Conservation (phyloP, 2,797 vertebrate species). For the Morelia viridis region DNA sequence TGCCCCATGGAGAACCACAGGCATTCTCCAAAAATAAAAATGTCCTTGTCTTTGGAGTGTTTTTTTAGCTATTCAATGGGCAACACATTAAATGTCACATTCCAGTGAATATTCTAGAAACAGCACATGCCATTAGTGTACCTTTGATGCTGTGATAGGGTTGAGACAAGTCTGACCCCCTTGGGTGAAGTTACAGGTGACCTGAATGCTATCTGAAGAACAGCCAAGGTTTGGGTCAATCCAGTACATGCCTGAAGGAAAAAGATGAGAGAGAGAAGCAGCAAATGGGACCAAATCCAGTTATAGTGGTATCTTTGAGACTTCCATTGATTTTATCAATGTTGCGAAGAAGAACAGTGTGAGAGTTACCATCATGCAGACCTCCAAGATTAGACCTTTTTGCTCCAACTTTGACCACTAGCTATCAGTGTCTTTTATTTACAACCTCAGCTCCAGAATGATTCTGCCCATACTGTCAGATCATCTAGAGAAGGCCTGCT, state of each 20-base stretch:
- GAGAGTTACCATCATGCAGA: background rate
- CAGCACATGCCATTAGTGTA: conserved; percentile 55
- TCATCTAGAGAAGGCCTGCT: background rate
- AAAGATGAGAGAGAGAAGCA: background rate
- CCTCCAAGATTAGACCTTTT: background rate
- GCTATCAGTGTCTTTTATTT: background rate
- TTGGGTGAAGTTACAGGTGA: conserved; percentile 89
- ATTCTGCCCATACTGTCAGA: background rate
- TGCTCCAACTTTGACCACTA: background rate
- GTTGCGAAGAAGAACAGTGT: background rate
- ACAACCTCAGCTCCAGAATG: background rate
- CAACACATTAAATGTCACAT: background rate
- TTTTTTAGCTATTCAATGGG: background rate
- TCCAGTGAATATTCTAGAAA: background rate
- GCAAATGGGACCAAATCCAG: too few species aligned
- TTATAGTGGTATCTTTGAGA: background rate
- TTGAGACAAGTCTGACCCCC: conserved; percentile 94
- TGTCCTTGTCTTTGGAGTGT: background rate
- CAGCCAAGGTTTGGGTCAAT: conserved; percentile 97
- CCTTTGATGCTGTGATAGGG: conserved; percentile 90
- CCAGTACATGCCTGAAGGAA: conserved; percentile 88
- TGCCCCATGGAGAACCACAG: background rate
- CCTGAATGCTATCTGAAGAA: conserved; percentile 89
- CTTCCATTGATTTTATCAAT: background rate
- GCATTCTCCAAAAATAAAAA: background rate